Percentiles rank a stretch among this genome's conserved stretches.
Evolutionary conservation across 2,888 invertebrate genomes (phyloP).

Genomic region (Girardia tigrina): DNA sequence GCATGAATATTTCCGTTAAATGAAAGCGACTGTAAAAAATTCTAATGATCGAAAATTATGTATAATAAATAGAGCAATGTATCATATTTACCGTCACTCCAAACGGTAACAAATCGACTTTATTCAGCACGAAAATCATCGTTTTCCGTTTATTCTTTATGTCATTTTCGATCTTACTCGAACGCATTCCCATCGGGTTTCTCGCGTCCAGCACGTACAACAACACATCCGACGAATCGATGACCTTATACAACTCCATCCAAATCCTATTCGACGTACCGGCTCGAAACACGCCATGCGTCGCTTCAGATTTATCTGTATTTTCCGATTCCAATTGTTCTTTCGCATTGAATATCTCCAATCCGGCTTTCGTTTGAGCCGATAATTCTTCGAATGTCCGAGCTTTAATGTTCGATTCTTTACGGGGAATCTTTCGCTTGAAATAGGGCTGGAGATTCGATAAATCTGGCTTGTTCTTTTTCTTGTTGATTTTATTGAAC

Average conservation of each 20-base stretch:
- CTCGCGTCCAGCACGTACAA: constrained; percentile 87
- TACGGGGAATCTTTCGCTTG: constrained; percentile 21
- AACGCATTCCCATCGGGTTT: constrained; percentile 88
- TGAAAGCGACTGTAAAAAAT: no score
- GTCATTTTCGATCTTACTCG: constrained; percentile 77
- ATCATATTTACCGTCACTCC: constrained; percentile 66
- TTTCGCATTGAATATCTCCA: constrained; percentile 64
- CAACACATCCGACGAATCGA: constrained; percentile 93
- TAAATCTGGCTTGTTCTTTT: constrained; percentile 1
- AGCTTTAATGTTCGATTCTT: neutral
- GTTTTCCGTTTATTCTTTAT: constrained; percentile 88
- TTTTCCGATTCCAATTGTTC: constrained; percentile 70
- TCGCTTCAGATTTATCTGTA: constrained; percentile 63
- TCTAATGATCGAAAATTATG: no score
- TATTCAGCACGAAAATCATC: constrained; percentile 86
- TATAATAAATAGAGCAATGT: no score
- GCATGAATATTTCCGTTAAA: no score
- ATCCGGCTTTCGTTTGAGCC: constrained; percentile 58
- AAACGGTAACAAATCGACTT: constrained; percentile 72
- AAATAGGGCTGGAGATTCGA: neutral
- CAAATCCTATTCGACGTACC: constrained; percentile 88
- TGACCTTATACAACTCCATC: constrained; percentile 94
- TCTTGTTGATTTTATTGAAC: constrained; percentile 55
- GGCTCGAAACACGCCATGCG: constrained; percentile 64
- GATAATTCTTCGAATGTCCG: constrained; percentile 2